Percentiles rank a stretch among this genome's conserved stretches.
Evolutionary conservation across 1,140 invertebrate genomes (phyloP).

Genomic region (Sitobion miscanthi): DNA sequence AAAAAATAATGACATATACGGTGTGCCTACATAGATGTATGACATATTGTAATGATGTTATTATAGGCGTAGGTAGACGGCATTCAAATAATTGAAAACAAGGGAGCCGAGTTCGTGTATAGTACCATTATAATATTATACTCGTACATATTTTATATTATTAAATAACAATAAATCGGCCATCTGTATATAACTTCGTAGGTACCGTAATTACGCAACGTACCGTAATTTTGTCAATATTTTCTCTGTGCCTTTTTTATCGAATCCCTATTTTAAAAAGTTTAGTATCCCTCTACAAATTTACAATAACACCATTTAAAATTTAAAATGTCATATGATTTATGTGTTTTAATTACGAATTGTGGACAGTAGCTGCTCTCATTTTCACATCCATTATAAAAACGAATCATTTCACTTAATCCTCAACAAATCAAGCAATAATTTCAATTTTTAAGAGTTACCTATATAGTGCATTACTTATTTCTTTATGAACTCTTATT

Average conservation of each 20-base stretch:
- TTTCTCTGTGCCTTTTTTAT: neutral
- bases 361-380: neutral
- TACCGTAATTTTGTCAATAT: no score
- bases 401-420: neutral
- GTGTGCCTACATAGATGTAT: no score
- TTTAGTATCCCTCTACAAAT: neutral
- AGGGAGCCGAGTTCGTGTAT: neutral
- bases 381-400: neutral
- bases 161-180: neutral
- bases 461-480: neutral
- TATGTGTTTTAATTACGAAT: neutral
- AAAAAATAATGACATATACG: neutral
- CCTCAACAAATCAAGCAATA: neutral
- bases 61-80: neutral
- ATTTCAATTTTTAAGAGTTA: neutral
- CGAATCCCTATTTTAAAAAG: neutral
- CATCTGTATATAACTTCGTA: neutral
- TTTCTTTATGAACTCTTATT: neutral
- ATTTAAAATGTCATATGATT: neutral
- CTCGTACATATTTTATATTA: no score
- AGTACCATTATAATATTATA: neutral
- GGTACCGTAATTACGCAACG: no score
- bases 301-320: fast-evolving
- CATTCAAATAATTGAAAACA: neutral
- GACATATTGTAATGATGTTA: neutral